These are phyloP conservation scores for Ceramica pisi DNA, from an alignment of 2,888 invertebrate species.

Conservation along the genomic window DNA sequence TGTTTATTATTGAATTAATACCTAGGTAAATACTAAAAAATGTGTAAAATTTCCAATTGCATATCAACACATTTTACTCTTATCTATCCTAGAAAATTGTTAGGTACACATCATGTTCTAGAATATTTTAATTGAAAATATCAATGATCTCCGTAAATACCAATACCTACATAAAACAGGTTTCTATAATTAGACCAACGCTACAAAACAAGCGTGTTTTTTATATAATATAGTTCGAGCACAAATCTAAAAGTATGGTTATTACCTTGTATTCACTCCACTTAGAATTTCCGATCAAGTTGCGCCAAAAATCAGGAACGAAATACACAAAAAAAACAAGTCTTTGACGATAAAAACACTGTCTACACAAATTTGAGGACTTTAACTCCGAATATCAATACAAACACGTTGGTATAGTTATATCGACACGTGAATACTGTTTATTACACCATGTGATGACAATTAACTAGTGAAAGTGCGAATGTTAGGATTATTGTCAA, in stretches of 20 bases:
- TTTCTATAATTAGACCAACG: conserved; percentile 79
- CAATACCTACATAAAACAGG: conserved; percentile 43
- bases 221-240: conserved; percentile 3
- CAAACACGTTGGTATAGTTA: conserved; percentile 37
- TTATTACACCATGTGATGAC: conserved; percentile 71
- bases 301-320: conserved; percentile 76
- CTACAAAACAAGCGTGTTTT: conserved; percentile 30
- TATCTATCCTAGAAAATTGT: neutral
- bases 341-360: conserved; percentile 76
- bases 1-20: neutral
- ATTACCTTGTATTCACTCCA: conserved; percentile 79
- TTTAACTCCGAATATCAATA: conserved; percentile 47
- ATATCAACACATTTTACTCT: neutral
- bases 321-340: conserved; percentile 81
- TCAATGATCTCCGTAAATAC: conserved; percentile 34
- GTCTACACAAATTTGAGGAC: conserved; percentile 64
- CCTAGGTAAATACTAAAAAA: neutral
- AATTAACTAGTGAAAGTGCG: conserved; percentile 81
- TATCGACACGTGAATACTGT: conserved; percentile 53
- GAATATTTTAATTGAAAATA: conserved; percentile 22
- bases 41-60: conserved; percentile 1
- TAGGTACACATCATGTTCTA: neutral
- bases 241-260: conserved; percentile 29
- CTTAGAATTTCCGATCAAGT: conserved; percentile 70
- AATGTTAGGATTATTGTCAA: conserved; percentile 72